Conservation (phyloP, 2,113 vertebrate species). For the Calypte anna region DNA sequence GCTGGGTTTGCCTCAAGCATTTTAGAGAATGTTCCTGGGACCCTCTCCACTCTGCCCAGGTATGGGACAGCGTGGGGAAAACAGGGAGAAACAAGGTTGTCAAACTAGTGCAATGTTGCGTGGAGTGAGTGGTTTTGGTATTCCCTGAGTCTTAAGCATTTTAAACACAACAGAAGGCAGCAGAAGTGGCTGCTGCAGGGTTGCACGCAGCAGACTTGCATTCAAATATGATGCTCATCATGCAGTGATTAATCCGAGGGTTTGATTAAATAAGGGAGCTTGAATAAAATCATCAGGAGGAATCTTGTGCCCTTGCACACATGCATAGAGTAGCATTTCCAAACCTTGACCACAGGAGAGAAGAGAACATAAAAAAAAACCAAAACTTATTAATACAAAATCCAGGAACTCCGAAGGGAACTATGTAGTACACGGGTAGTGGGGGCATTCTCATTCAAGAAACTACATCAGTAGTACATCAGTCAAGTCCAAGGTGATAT, state of each 20-base stretch:
- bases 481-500: background rate
- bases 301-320: background rate
- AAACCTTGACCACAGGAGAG: background rate
- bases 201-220: background rate
- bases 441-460: background rate
- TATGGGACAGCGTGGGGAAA: background rate
- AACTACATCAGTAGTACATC: background rate
- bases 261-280: background rate
- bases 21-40: background rate
- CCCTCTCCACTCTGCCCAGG: rapidly evolving
- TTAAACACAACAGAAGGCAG: background rate
- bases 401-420: background rate
- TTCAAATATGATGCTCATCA: background rate
- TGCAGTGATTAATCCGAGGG: background rate
- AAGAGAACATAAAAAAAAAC: background rate
- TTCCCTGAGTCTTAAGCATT: background rate
- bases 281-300: background rate
- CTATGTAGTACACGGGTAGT: background rate
- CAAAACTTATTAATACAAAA: background rate
- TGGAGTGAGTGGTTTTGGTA: background rate
- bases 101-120: rapidly evolving
- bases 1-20: background rate
- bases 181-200: background rate
- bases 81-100: background rate
- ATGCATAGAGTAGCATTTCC: background rate